A percentile compares a stretch with the other conserved stretches of the same genome.
phyloP scores from a whole-genome alignment of 2,888 invertebrate species.

The Candidula unifasciata region DNA sequence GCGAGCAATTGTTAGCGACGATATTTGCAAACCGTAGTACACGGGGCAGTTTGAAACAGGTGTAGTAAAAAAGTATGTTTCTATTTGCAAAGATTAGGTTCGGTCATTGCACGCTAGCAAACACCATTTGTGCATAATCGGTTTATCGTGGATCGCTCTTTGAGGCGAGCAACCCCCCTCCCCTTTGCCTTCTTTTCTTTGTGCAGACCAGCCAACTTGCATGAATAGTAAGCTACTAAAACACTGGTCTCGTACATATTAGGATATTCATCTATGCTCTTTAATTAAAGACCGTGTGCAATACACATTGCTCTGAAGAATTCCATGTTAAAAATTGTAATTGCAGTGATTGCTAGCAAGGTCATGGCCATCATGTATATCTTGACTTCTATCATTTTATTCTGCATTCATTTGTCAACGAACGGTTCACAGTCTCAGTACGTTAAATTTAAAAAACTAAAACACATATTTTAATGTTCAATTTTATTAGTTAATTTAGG shows the following conservation, averaged over 20 bases:
- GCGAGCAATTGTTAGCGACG: conserved; percentile 18
- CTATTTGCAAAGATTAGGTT: neutral
- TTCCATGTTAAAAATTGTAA: too few species aligned
- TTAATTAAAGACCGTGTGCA: too few species aligned
- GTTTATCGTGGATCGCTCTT: too few species aligned
- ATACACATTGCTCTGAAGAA: too few species aligned
- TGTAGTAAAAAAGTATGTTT: neutral
- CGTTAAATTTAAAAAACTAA: neutral
- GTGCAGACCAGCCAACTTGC: too few species aligned
- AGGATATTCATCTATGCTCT: too few species aligned
- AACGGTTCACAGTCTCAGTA: neutral
- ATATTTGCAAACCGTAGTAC: conserved; percentile 14
- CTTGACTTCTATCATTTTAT: neutral
- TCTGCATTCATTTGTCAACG: neutral
- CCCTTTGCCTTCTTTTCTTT: too few species aligned
- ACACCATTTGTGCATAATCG: too few species aligned
- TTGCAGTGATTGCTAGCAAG: neutral
- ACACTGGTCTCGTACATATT: too few species aligned
- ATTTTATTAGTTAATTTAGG: too few species aligned
- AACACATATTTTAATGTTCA: neutral
- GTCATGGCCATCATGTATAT: neutral
- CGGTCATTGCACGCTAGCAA: neutral
- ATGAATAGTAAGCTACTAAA: too few species aligned
- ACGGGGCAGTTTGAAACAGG: neutral
- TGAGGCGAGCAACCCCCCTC: too few species aligned